Conservation (phyloP, 2,113 vertebrate species). For the Physeter macrocephalus region DNA sequence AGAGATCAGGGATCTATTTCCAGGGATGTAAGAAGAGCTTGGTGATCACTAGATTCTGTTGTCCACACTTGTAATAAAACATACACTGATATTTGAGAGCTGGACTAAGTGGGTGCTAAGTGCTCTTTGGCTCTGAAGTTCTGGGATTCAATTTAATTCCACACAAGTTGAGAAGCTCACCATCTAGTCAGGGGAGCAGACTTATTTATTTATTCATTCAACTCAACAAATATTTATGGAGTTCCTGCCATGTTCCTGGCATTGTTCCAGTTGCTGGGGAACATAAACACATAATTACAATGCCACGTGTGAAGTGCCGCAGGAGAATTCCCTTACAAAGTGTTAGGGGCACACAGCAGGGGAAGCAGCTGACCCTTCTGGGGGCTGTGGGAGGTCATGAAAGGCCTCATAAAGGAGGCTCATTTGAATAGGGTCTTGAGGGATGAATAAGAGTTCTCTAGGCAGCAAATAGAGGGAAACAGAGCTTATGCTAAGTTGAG, state of each 20-base stretch:
- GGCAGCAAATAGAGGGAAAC: not conserved
- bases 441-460: not conserved
- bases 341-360: not conserved
- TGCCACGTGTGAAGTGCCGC: too few species aligned
- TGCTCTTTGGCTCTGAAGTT: not conserved
- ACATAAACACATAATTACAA: not conserved
- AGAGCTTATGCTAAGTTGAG: not conserved
- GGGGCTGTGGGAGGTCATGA: not conserved
- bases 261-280: not conserved
- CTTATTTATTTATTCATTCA: not conserved
- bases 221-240: not conserved
- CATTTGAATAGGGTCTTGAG: not conserved
- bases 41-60: not conserved
- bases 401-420: not conserved
- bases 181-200: not conserved
- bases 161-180: not conserved
- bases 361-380: not conserved
- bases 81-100: not conserved
- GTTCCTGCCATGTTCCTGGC: not conserved
- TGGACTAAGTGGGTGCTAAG: too few species aligned
- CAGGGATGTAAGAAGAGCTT: not conserved
- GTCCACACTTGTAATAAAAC: not conserved
- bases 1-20: not conserved
- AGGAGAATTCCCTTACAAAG: not conserved
- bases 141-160: not conserved